These are phyloP conservation scores for Pagrus major DNA, from an alignment of 2,113 vertebrate genomes.

Conservation along the genomic window DNA sequence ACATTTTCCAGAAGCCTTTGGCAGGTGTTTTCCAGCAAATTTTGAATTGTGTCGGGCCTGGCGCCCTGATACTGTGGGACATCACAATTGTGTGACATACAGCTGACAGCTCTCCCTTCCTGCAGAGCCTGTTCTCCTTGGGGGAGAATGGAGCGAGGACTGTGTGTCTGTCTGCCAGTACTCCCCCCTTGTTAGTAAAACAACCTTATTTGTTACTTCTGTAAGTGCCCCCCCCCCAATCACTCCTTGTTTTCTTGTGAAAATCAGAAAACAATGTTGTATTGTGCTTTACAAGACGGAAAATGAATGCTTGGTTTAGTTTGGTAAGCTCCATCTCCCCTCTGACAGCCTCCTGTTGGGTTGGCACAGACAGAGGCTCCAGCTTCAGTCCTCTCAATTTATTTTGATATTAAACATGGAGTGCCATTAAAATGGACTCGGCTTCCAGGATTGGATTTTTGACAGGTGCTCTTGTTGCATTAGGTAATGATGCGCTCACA, in stretches of 20 bases:
- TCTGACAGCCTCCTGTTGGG: conserved; percentile 62
- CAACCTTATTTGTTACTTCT: conserved; percentile 51
- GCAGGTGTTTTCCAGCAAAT: conserved; percentile 64
- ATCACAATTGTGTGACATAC: conserved; percentile 69
- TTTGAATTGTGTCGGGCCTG: conserved; percentile 63
- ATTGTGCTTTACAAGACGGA: conserved; percentile 47
- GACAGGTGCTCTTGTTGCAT: conserved; percentile 76
- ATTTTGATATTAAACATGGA: conserved; percentile 63
- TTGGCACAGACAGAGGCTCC: conserved; percentile 31
- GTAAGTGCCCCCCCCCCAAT: conserved; percentile 9
- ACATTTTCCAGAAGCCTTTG: conserved; percentile 77
- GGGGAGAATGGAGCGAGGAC: conserved; percentile 42
- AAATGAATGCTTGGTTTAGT: conserved; percentile 64
- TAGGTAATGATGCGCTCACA: conserved; percentile 64
- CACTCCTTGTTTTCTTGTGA: conserved; percentile 45
- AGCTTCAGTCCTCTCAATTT: conserved; percentile 64
- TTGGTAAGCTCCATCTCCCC: conserved; percentile 56
- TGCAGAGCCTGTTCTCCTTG: conserved; percentile 51
- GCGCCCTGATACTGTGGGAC: conserved; percentile 56
- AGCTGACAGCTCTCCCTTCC: conserved; percentile 66
- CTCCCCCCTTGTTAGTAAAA: conserved; percentile 51
- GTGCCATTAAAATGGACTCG: conserved; percentile 63
- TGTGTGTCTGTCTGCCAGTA: conserved; percentile 46
- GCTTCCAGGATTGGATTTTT: conserved; percentile 63
- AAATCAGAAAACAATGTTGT: conserved; percentile 59